Conservation (phyloP, 2,888 invertebrate genomes). For the Lepidocyrtinus sp. region DNA sequence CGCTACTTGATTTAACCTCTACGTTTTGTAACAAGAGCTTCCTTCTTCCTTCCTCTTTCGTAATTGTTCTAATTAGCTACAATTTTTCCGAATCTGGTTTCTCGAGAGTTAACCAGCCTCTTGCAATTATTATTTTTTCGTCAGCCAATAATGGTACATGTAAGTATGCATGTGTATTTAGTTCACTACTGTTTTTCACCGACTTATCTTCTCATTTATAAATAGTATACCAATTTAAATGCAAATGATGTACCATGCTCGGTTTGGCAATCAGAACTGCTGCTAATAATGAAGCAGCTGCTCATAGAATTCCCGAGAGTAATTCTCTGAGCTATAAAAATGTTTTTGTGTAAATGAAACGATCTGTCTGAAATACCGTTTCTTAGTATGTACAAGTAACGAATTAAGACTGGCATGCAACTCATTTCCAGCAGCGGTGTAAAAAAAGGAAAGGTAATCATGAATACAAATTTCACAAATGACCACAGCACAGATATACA, state of each 20-base stretch:
- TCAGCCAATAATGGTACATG: too few relatives aligned
- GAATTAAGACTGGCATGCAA: not conserved
- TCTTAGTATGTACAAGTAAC: not conserved
- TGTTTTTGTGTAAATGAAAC: not conserved
- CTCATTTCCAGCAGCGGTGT: not conserved
- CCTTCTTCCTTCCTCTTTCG: conserved; percentile 2
- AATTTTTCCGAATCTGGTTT: not conserved
- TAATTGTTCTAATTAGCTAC: not conserved
- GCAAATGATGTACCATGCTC: conserved; percentile 33
- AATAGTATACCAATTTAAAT: conserved; percentile 54
- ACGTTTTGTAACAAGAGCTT: not conserved
- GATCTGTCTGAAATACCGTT: not conserved
- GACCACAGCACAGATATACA: not conserved
- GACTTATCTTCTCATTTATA: conserved; percentile 44
- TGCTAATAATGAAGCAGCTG: conserved; percentile 17
- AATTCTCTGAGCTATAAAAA: not conserved
- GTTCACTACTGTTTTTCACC: not conserved
- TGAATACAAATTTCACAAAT: not conserved
- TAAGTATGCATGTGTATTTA: too few relatives aligned
- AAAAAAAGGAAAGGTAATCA: not conserved
- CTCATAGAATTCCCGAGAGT: not conserved
- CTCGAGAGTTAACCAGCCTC: not conserved
- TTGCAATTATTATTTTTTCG: not conserved
- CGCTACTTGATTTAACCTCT: conserved; percentile 18
- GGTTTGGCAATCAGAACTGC: not conserved